Percentiles rank a stretch among this genome's conserved stretches.
phyloP scores from a whole-genome alignment of 1,140 invertebrate genomes.

The Scaptomyza graminum region DNA sequence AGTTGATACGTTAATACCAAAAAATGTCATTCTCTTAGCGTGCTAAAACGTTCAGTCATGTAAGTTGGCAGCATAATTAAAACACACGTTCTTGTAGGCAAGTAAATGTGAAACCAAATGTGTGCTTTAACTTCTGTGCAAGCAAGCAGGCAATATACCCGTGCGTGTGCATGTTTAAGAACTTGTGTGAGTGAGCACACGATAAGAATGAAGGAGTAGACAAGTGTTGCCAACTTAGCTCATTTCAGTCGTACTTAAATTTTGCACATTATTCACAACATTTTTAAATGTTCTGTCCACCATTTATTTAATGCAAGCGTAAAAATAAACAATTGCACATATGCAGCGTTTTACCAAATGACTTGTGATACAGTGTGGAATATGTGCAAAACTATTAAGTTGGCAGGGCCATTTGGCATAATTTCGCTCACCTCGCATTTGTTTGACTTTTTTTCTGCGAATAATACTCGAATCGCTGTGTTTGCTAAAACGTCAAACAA shows the following conservation, averaged over 20 bases:
- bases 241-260: conserved; percentile 3
- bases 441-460: conserved; percentile 42
- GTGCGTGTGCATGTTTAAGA: conserved; percentile 5
- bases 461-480: conserved; percentile 23
- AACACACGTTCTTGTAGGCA: conserved; percentile 20
- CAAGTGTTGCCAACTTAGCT: conserved; percentile 48
- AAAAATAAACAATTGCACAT: not conserved
- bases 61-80: conserved; percentile 44
- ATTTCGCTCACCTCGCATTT: conserved; percentile 36
- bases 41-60: conserved; percentile 42
- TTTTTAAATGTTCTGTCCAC: not conserved
- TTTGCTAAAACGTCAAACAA: conserved; percentile 20
- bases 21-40: conserved; percentile 41
- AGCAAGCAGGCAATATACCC: conserved; percentile 40
- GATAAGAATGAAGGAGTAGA: conserved; percentile 36
- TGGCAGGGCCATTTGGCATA: conserved; percentile 48
- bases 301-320: not conserved
- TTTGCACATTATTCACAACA: conserved; percentile 17
- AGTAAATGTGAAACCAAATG: conserved; percentile 31
- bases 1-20: conserved; percentile 35
- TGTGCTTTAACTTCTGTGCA: conserved; percentile 19
- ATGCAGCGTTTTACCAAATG: not conserved
- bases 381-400: conserved; percentile 23
- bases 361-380: not conserved
- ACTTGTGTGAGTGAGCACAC: conserved; percentile 38